phyloP scores from a whole-genome alignment of 2,113 vertebrate genomes.

The Charina bottae region DNA sequence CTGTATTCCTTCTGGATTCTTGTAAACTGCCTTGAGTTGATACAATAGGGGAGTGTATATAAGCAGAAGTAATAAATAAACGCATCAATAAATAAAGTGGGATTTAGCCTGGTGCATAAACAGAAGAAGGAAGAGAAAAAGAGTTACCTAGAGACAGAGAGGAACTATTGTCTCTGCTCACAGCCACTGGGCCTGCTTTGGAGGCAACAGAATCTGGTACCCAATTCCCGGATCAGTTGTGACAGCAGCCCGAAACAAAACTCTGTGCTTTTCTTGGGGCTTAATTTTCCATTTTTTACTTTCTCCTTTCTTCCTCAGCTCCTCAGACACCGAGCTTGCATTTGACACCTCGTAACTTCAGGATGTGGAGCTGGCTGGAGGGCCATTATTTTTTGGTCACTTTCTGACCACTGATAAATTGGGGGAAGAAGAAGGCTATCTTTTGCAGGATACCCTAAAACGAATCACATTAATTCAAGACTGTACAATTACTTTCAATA shows the following conservation, averaged over 20 bases:
- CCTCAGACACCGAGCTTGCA: neutral
- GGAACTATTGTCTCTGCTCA: too few species aligned
- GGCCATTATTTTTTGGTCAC: neutral
- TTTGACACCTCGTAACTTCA: neutral
- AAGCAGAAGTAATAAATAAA: neutral
- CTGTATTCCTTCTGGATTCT: neutral
- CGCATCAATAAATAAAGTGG: neutral
- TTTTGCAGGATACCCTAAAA: neutral
- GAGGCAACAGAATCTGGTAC: neutral
- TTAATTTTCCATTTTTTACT: neutral
- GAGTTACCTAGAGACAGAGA: neutral
- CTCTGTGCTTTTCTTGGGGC: too few species aligned
- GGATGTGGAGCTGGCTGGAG: neutral
- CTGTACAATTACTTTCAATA: neutral
- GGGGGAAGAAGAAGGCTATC: neutral
- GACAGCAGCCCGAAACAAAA: too few species aligned
- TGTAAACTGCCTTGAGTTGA: neutral
- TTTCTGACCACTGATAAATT: neutral
- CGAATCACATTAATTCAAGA: neutral
- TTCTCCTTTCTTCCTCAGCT: neutral
- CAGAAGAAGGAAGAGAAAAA: neutral
- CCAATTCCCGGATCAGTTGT: neutral
- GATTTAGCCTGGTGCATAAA: neutral
- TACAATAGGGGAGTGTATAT: neutral
- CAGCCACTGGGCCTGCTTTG: neutral